Evolutionary conservation across 2,797 vertebrate species (phyloP), one percentile per base, ranked within the genome.

Genomic region (Chelon auratus): DNA sequence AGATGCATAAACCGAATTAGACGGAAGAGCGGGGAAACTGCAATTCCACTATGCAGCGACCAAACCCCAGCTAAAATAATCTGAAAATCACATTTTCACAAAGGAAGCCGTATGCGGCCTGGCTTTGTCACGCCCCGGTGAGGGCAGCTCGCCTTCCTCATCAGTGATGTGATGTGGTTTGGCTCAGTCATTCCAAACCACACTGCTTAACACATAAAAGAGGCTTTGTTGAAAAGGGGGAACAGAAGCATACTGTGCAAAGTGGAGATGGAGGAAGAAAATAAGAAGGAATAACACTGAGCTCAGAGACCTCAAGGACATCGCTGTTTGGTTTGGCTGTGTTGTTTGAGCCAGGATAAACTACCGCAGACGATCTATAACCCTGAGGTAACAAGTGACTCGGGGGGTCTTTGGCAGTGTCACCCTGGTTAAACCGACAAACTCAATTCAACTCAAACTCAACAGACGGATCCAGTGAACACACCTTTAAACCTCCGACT

Each of bases 301-400:
- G 64, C 39, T 50, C n/a, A 18, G 57, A 84, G 54, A 75, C 72
- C 52, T 71, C 1, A 33, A 79, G 62, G 72, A 83, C 42, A 36
- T 62, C 51, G 9, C n/a, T 91, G 89, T 92, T 93, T 90, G 72
- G 36, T 52, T 93, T 91, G 84, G 87, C 78, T 68, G 53, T 54
- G 74, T 65, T 75, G 55, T 76, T 9, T 17, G 60, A 77, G 82
- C 50, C 20, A 7, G 66, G 59, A 58, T n/a, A 17, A 53, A 61
- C 65, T 17, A 12, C 70, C 26, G 26, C 51, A 68, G 51, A 62
- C 66, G 37, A n/a, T 69, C 62, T 63, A 2, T 67, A 77, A 75
- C 83, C 70, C 74, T 40, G 12, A 52, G 53, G 63, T 77, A 83
- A 83, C 72, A 70, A 73, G 75, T 62, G 77, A 56, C 73, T 51